phyloP scores from a whole-genome alignment of 2,113 vertebrate species.

The Rhinichthys klamathensis region DNA sequence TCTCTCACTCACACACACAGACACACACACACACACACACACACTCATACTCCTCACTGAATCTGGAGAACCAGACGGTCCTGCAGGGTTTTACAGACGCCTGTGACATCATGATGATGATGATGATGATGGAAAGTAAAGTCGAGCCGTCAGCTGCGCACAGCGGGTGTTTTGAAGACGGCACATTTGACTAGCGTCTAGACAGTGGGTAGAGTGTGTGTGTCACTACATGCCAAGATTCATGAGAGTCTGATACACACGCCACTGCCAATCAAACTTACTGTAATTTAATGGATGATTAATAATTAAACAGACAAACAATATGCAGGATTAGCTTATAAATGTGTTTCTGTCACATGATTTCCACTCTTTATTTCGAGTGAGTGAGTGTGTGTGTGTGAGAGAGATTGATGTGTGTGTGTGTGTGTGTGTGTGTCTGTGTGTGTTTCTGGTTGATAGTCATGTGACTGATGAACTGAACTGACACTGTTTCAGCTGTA shows the following conservation, averaged over 20 bases:
- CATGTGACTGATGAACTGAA: no score
- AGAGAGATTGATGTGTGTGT: no score
- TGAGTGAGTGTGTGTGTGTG: no score
- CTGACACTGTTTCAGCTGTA: no score
- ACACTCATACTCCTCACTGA: background rate
- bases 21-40: no score
- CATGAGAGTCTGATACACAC: background rate
- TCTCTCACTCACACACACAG: no score
- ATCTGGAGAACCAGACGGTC: background rate
- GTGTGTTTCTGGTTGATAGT: no score
- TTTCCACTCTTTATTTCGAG: background rate
- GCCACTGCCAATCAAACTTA: background rate
- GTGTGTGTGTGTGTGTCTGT: no score
- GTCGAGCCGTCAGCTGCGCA: background rate
- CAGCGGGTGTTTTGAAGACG: background rate
- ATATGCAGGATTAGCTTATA: background rate
- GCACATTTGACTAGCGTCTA: background rate
- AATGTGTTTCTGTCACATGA: background rate
- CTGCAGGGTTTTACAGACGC: background rate
- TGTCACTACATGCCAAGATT: background rate
- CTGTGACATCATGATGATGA: background rate
- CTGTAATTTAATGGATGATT: background rate
- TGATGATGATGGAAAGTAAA: background rate
- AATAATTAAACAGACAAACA: background rate
- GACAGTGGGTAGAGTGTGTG: background rate